A percentile compares a stretch with the other conserved stretches of the same genome.
Evolutionary conservation across 1,140 invertebrate genomes (phyloP).

Genomic region (Solenopsis fugax): DNA sequence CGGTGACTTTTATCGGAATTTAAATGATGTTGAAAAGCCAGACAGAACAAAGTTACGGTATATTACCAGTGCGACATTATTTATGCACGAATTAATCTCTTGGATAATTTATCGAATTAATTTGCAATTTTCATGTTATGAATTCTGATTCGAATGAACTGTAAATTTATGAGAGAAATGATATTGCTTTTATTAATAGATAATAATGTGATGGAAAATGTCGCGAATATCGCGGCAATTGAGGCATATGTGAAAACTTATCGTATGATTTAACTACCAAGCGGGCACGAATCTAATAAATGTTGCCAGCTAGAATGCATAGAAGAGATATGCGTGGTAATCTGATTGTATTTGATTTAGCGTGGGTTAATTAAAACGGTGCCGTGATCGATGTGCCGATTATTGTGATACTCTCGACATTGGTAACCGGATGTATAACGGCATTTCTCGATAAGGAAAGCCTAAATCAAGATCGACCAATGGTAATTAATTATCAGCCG

Average conservation of each 20-base stretch:
- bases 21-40: not conserved
- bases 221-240: slow-evolving; percentile 2
- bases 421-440: slow-evolving; percentile 73
- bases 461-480: slow-evolving; percentile 39
- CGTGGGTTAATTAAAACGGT: slow-evolving; percentile 64
- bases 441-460: slow-evolving; percentile 59
- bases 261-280: not conserved
- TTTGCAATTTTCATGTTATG: not conserved
- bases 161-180: not conserved
- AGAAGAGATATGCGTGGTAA: slow-evolving; percentile 30
- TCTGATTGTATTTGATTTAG: slow-evolving; percentile 59
- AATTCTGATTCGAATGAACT: not conserved
- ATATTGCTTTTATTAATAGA: not conserved
- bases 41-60: not conserved
- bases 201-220: slow-evolving; percentile 18
- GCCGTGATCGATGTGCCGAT: slow-evolving; percentile 61
- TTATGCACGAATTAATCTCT: not conserved
- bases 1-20: not conserved
- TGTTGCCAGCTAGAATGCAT: slow-evolving; percentile 9
- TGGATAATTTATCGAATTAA: slow-evolving; percentile 10
- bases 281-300: slow-evolving; percentile 11
- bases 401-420: slow-evolving; percentile 57
- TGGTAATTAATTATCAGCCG: slow-evolving; percentile 66
- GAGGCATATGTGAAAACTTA: not conserved
- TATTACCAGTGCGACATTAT: not conserved